Base-by-base conservation (phyloP, 2,797 vertebrate species). In the Lerista edwardsae region DNA sequence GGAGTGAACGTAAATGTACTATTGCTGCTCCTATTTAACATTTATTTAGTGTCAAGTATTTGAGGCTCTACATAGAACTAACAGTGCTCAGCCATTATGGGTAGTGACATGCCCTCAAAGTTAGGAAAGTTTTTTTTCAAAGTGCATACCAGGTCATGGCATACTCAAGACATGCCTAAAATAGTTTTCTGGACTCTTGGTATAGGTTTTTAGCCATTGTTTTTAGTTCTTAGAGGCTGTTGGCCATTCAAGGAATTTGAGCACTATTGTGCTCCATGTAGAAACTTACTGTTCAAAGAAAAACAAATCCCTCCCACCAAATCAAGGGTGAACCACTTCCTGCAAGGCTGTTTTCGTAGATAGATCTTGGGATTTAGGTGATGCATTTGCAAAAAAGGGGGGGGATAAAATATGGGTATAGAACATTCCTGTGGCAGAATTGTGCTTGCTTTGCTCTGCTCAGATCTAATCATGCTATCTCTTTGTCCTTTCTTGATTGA, bases 401-500 rank as follows among this genome's bases (percentile, higher is more conserved):
- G 61, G 3, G n/a, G n/a, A n/a, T n/a, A 6, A 79, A 44, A 0
- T 36, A 75, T 68, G 67, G 57, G 55, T 62, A 68, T 80, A 0
- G 44, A 69, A 83, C 75, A 62, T 77, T 34, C 71, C 61, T 2
- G 0, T 47, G 51, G 72, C 39, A 61, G 3, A 47, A 44, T 73
- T 41, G 3, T 27, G 83, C 14, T 79, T 82, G 31, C 19, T 29
- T 88, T 80, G n/a, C 41, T 62, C 90, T 92, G n/a, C 55, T 41
- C 51, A 61, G 41, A 75, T 34, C 6, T 75, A 57, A 83, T 0
- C 39, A 21, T 47, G 23, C 64, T 34, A 6, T 9, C 57, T 39
- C 44, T 80, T 82, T 83, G 25, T 64, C 47, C 1, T 3, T 0
- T 74, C 2, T 39, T 11, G 59, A 75, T 9, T 51, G 77, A 64